Evolutionary conservation across 2,797 vertebrate species (phyloP).

Genomic region (Sebastes hubbsi): DNA sequence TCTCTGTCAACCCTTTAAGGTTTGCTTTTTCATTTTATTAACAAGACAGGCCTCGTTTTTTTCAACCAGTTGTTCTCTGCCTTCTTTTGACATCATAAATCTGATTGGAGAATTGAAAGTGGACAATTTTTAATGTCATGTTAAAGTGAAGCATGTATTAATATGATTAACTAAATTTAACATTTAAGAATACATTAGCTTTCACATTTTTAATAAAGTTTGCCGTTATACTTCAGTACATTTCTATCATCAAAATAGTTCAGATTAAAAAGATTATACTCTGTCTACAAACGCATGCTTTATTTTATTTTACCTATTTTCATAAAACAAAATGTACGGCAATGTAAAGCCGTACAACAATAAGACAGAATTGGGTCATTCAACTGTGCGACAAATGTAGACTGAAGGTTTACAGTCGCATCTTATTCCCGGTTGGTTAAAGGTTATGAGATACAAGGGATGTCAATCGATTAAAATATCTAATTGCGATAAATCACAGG

Average conservation of each 20-base stretch:
- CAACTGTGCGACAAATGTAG: neutral
- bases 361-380: neutral
- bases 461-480: too few relatives aligned
- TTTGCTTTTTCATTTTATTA: neutral
- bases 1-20: neutral
- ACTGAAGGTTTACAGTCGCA: neutral
- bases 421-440: neutral
- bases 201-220: neutral
- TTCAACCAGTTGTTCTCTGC: neutral
- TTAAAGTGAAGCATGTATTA: neutral
- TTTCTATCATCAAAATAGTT: neutral
- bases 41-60: neutral
- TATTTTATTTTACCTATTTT: neutral
- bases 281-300: neutral
- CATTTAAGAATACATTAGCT: neutral
- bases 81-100: neutral
- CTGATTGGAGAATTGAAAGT: neutral
- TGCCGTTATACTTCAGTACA: neutral
- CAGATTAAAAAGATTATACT: neutral
- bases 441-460: neutral
- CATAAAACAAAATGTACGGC: neutral
- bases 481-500: fast-evolving
- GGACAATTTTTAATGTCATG: too few relatives aligned
- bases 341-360: neutral
- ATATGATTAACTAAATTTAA: neutral